Evolutionary conservation across 1,140 invertebrate species (phyloP).

Genomic region (Drosophila arawakana): DNA sequence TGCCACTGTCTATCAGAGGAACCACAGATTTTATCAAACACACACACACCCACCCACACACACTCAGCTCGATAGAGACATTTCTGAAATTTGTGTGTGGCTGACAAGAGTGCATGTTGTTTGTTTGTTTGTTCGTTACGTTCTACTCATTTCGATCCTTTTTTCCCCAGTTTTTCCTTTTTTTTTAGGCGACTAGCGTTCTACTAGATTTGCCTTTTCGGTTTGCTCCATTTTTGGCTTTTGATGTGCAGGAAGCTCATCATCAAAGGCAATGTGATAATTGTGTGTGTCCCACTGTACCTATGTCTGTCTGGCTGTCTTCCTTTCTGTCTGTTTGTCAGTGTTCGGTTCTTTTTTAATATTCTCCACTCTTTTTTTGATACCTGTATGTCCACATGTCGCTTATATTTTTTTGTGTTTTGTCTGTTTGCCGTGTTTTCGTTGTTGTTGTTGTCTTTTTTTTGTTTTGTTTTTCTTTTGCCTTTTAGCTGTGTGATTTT

Average conservation of each 20-base stretch:
- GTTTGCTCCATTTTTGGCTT: conserved; percentile 76
- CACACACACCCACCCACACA: conserved; percentile 18
- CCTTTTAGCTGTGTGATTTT: conserved; percentile 63
- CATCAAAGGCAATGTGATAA: conserved; percentile 78
- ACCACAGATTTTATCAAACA: conserved; percentile 69
- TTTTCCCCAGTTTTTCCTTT: conserved; percentile 14
- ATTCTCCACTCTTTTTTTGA: conserved; percentile 24
- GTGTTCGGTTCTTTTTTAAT: conserved; percentile 27
- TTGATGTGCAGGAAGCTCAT: conserved; percentile 81
- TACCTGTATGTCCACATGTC: conserved; percentile 22
- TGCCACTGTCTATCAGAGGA: conserved; percentile 58
- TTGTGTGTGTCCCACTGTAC: conserved; percentile 52
- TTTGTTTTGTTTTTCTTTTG: conserved; percentile 51
- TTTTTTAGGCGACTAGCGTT: conserved; percentile 25
- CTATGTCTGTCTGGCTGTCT: conserved; percentile 15
- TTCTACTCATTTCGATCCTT: conserved; percentile 60
- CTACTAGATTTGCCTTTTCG: conserved; percentile 58
- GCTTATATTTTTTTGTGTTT: conserved; percentile 38
- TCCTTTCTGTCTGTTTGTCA: not conserved
- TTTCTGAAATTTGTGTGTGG: conserved; percentile 61
- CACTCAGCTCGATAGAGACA: conserved; percentile 34
- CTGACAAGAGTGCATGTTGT: conserved; percentile 69
- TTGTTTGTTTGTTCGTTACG: conserved; percentile 72
- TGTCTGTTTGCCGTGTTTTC: conserved; percentile 41
- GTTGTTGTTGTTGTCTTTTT: conserved; percentile 32